Evolutionary conservation across 2,888 invertebrate genomes (phyloP).

Genomic region (Cephus nigrinus): DNA sequence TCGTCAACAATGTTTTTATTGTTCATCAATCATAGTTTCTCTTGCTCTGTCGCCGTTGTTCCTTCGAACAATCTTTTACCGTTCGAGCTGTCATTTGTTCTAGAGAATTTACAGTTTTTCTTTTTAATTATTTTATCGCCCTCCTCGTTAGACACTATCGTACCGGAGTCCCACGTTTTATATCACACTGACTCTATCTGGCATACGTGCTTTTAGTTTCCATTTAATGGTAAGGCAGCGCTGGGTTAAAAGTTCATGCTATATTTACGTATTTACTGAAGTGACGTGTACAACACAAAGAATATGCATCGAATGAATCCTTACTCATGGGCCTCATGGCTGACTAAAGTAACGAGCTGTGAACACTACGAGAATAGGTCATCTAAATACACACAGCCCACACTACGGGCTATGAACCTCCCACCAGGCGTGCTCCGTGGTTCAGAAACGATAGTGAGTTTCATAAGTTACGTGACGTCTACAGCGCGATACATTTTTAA

Average conservation of each 20-base stretch:
- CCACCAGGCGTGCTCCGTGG: background rate
- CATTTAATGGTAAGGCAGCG: background rate
- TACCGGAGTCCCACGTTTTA: too few relatives aligned
- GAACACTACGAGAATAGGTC: background rate
- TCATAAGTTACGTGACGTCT: background rate
- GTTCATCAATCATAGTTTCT: background rate
- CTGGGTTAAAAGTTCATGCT: background rate
- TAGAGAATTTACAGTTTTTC: background rate
- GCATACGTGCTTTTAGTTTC: too few relatives aligned
- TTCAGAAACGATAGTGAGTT: background rate
- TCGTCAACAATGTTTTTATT: background rate
- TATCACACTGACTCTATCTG: too few relatives aligned
- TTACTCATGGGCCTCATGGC: background rate
- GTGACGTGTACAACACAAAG: background rate
- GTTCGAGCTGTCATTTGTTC: background rate
- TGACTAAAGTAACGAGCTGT: background rate
- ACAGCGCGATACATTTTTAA: background rate
- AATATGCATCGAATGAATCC: background rate
- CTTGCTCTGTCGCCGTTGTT: background rate
- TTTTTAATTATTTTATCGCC: background rate
- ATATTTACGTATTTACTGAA: too few relatives aligned
- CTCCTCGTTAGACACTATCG: too few relatives aligned
- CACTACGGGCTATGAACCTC: background rate
- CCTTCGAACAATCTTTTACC: background rate
- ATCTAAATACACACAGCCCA: background rate